These are phyloP conservation scores for Sphinx pinastri DNA, from an alignment of 2,888 invertebrate genomes.

Conservation along the genomic window DNA sequence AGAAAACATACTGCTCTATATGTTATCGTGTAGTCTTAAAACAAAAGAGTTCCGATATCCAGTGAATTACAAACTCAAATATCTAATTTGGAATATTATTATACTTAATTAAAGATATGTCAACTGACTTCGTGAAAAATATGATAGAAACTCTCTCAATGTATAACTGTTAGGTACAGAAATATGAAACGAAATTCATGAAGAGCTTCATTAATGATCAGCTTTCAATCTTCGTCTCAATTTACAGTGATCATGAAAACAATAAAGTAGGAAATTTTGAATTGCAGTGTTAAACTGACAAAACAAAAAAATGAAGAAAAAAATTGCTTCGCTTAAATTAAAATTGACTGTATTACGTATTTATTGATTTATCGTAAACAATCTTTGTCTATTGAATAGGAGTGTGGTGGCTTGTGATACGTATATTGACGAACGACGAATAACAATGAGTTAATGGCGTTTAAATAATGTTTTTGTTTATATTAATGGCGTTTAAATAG, in stretches of 20 bases:
- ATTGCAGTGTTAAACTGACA: slow-evolving; percentile 61
- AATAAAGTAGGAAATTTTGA: slow-evolving; percentile 56
- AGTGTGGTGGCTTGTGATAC: slow-evolving; percentile 80
- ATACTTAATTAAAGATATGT: neutral
- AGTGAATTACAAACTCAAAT: neutral
- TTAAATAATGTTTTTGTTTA: neutral
- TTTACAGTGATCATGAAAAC: slow-evolving; percentile 46
- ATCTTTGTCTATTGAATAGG: slow-evolving; percentile 73
- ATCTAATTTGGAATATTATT: neutral
- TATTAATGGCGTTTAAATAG: neutral
- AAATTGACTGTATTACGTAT: slow-evolving; percentile 61
- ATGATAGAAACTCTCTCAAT: neutral
- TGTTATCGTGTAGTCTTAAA: neutral
- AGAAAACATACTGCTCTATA: neutral
- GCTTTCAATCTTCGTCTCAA: slow-evolving; percentile 43
- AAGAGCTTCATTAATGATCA: neutral
- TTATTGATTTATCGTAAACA: slow-evolving; percentile 56
- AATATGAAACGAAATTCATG: slow-evolving; percentile 2
- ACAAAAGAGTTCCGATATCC: neutral
- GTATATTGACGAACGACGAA: slow-evolving; percentile 44
- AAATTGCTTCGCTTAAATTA: slow-evolving; percentile 76
- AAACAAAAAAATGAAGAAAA: slow-evolving; percentile 47
- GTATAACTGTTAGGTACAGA: slow-evolving; percentile 13
- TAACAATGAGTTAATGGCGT: slow-evolving; percentile 1
- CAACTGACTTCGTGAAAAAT: neutral